Evolutionary conservation across 2,888 invertebrate genomes (phyloP).

Genomic region (Hypsopygia costalis): DNA sequence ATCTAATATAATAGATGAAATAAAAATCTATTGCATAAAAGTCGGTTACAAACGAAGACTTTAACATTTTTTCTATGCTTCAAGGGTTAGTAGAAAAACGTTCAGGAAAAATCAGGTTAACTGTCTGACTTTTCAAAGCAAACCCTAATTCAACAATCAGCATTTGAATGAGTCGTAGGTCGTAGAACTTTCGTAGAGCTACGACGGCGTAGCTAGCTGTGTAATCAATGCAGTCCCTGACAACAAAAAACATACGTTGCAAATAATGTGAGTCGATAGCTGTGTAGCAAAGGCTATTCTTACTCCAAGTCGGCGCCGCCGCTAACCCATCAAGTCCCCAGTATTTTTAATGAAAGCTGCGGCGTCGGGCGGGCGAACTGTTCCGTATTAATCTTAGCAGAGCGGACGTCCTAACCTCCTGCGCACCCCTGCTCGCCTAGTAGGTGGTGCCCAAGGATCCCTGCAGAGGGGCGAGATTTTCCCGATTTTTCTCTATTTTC

Average conservation of each 20-base stretch:
- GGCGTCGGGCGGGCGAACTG: conserved; percentile 67
- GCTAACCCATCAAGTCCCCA: conserved; percentile 54
- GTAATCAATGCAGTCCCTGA: conserved; percentile 6
- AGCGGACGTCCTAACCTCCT: conserved; percentile 54
- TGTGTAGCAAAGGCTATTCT: conserved; percentile 21
- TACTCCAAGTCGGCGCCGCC: conserved; percentile 33
- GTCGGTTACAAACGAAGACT: no score
- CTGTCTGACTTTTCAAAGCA: no score
- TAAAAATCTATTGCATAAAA: no score
- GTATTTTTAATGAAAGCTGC: conserved; percentile 73
- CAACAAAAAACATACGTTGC: conserved; percentile 8
- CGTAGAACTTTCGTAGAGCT: not conserved
- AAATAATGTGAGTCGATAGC: conserved; percentile 10
- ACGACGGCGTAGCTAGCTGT: not conserved
- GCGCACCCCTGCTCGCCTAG: conserved; percentile 62
- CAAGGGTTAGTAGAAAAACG: no score
- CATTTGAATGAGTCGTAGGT: not conserved
- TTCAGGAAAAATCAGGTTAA: no score
- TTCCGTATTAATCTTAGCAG: conserved; percentile 75
- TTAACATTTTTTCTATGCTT: no score
- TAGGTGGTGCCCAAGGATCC: conserved; percentile 66
- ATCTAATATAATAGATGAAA: no score
- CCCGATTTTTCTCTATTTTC: conserved; percentile 61
- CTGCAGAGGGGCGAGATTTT: conserved; percentile 51
- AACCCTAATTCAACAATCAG: no score